These are phyloP conservation scores for Ageneiosus marmoratus DNA, from an alignment of 2,113 vertebrate species.

Conservation along the genomic window DNA sequence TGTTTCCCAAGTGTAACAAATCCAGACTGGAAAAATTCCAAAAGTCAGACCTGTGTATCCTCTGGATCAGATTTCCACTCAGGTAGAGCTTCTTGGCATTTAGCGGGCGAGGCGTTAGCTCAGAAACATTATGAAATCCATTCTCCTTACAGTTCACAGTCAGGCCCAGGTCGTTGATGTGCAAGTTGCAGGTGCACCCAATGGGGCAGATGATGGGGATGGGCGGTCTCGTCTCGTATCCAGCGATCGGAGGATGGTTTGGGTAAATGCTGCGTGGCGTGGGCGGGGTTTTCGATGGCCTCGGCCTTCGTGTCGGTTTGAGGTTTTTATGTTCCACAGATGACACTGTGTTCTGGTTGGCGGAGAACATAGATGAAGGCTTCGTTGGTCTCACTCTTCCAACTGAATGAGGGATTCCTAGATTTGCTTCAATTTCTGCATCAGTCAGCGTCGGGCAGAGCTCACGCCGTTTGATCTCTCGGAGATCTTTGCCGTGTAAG, in stretches of 20 bases:
- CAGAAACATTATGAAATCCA: slow-evolving; percentile 91
- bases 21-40: slow-evolving; percentile 98
- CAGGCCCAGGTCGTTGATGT: slow-evolving; percentile 93
- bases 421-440: slow-evolving; percentile 80
- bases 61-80: slow-evolving; percentile 94
- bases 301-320: slow-evolving; percentile 86
- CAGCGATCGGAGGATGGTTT: slow-evolving; percentile 90
- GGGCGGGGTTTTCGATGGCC: slow-evolving; percentile 84
- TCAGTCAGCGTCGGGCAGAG: slow-evolving; percentile 86
- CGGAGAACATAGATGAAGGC: slow-evolving; percentile 93
- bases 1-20: slow-evolving; percentile 94
- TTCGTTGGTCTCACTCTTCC: slow-evolving; percentile 88
- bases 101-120: slow-evolving; percentile 90
- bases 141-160: slow-evolving; percentile 96
- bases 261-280: slow-evolving; percentile 85
- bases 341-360: slow-evolving; percentile 91
- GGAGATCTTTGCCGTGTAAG: slow-evolving; percentile 94
- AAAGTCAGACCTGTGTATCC: slow-evolving; percentile 94
- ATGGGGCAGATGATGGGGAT: slow-evolving; percentile 95
- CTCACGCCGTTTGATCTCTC: slow-evolving; percentile 89
- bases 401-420: slow-evolving; percentile 81
- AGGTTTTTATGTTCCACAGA: slow-evolving; percentile 88
- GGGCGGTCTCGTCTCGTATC: slow-evolving; percentile 93
- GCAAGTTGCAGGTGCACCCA: slow-evolving; percentile 92
- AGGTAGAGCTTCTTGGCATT: slow-evolving; percentile 96